Evolutionary conservation across 2,113 vertebrate genomes (phyloP).

Genomic region (Stigmatopora nigra): DNA sequence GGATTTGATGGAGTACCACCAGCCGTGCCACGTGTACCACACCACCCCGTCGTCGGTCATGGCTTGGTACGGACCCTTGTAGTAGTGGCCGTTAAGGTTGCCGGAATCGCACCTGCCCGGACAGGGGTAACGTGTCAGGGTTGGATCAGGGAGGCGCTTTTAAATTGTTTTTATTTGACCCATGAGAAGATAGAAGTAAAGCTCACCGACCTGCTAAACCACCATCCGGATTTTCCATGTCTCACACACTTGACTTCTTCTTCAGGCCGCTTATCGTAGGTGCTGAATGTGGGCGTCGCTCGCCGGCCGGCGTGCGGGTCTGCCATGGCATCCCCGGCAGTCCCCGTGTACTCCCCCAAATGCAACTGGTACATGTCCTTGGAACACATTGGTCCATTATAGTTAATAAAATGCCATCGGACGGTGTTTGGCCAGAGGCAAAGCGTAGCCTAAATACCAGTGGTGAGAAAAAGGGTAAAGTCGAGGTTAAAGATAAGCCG

Average conservation of each 20-base stretch:
- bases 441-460: conserved; percentile 36
- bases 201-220: conserved; percentile 51
- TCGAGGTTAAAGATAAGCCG: conserved; percentile 2
- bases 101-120: conserved; percentile 79
- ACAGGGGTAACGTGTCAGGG: conserved; percentile 17
- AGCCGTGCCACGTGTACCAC: conserved; percentile 88
- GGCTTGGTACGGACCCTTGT: conserved; percentile 71
- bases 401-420: neutral
- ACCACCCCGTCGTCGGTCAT: conserved; percentile 75
- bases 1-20: conserved; percentile 88
- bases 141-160: no score
- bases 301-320: neutral
- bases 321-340: conserved; percentile 40
- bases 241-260: conserved; percentile 26
- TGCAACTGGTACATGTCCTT: conserved; percentile 60
- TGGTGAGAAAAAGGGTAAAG: conserved; percentile 27
- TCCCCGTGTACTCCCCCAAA: conserved; percentile 47
- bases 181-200: neutral
- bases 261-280: conserved; percentile 36
- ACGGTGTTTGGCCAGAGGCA: neutral
- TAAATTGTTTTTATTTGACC: no score
- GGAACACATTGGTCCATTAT: neutral
- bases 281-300: conserved; percentile 48
- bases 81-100: conserved; percentile 81
- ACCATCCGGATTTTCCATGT: conserved; percentile 57